Base-by-base conservation (phyloP, 2,113 vertebrate species). In the Labeo catla region DNA sequence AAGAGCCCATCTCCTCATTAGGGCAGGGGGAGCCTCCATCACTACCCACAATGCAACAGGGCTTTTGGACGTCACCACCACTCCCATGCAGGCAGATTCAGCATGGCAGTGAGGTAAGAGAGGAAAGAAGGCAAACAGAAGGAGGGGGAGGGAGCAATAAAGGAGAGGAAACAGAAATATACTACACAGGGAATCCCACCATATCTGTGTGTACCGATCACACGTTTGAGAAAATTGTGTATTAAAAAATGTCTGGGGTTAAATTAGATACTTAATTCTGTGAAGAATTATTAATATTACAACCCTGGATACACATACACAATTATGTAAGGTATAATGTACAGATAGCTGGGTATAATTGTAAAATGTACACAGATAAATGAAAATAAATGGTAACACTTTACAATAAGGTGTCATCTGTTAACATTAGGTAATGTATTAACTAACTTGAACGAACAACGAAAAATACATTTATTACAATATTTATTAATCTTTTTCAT, bases 31-130 rank as follows among this genome's bases (percentile, higher is more conserved):
- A 90, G 87, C 91, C 92, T 80, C 63, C 91, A 90, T 84, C 81
- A 87, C 90, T 94, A 93, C 94, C 94, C 95, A 95, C 83, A 93
- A 93, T 95, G 93, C 94, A 93, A 6, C 8, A 82, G 86, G 82
- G 89, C 88, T 82, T 72, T 82, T 73, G 70, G 28, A 81, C 87
- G 83, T 94, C 94, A 94, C 90, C 90, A 91, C 94, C 94, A 94
- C 95, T 92, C 93, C 94, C 93, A 92, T 91, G 91, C 87, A 92
- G 89, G 84, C 88, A 61, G 85, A 89, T 88, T 89, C 81, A 9
- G 79, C 82, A 88, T 79, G 81, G 79, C 61, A 83, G 89, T 86
- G 89, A 89, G 91, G 89, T 86, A 90, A 57, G 66, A 87, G 76
- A 85, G 81, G 91, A 89, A 92, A 91, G 89, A 91, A 91, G 89